Percentiles rank a stretch among this genome's conserved stretches.
These are phyloP conservation scores for Lota lota DNA, from an alignment of 2,113 vertebrate species.

Conservation along the genomic window DNA sequence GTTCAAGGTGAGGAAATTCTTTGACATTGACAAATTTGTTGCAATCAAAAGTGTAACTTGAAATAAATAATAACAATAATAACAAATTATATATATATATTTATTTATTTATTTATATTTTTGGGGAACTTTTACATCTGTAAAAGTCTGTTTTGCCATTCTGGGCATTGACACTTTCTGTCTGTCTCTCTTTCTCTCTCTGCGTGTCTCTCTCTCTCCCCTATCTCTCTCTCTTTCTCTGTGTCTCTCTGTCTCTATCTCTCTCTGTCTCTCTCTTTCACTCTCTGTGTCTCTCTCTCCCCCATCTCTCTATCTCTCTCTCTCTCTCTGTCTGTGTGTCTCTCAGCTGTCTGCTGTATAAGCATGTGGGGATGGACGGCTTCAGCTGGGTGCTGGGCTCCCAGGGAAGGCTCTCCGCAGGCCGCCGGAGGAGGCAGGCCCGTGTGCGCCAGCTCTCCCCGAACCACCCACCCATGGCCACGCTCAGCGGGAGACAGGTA, in stretches of 20 bases:
- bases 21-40: no score
- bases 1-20: no score
- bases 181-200: slow-evolving; percentile 5
- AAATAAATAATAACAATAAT: background rate
- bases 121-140: no score
- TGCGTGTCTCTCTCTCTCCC: slow-evolving; percentile 22
- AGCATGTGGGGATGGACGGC: slow-evolving; percentile 81
- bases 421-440: slow-evolving; percentile 64
- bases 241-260: background rate
- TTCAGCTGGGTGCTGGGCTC: slow-evolving; percentile 80
- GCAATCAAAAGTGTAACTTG: background rate
- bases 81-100: background rate
- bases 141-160: background rate
- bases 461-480: slow-evolving; percentile 77
- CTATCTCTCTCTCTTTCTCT: background rate
- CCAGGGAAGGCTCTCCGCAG: slow-evolving; percentile 61
- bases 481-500: slow-evolving; percentile 84
- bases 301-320: background rate
- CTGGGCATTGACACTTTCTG: background rate
- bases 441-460: slow-evolving; percentile 67
- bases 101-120: no score
- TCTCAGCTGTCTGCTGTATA: slow-evolving; percentile 86
- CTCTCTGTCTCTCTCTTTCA: background rate
- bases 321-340: slow-evolving; percentile 1
- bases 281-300: slow-evolving; percentile 20